Evolutionary conservation across 2,113 vertebrate species (phyloP).

Genomic region (Myotis davidii): DNA sequence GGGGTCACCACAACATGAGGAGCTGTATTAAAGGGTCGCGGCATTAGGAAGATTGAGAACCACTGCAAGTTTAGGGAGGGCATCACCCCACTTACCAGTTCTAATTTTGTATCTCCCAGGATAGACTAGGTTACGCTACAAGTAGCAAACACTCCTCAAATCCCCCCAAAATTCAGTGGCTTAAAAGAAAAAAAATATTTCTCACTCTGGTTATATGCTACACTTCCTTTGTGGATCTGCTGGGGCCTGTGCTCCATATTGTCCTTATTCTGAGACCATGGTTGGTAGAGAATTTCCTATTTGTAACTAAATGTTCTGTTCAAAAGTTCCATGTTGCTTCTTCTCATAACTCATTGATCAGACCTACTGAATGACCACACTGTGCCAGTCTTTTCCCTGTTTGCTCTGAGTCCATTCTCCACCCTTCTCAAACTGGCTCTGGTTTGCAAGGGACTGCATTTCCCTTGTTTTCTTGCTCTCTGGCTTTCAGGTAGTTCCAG

Average conservation of each 20-base stretch:
- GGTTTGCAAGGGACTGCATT: background rate
- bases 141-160: background rate
- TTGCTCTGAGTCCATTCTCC: background rate
- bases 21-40: no score
- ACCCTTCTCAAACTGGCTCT: background rate
- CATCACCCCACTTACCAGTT: background rate
- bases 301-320: background rate
- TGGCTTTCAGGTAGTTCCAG: background rate
- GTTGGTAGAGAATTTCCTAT: background rate
- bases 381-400: background rate
- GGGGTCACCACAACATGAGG: no score
- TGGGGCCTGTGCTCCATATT: background rate
- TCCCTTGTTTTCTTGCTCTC: background rate
- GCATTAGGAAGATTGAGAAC: no score
- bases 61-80: background rate
- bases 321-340: background rate
- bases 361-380: background rate
- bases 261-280: background rate
- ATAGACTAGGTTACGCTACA: background rate
- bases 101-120: background rate
- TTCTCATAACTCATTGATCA: background rate
- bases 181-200: background rate
- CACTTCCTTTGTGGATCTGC: background rate
- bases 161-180: background rate
- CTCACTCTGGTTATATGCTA: background rate